Evolutionary conservation across 2,888 invertebrate genomes (phyloP), one percentile per base, ranked within the genome.

Genomic region (Laothoe populi): DNA sequence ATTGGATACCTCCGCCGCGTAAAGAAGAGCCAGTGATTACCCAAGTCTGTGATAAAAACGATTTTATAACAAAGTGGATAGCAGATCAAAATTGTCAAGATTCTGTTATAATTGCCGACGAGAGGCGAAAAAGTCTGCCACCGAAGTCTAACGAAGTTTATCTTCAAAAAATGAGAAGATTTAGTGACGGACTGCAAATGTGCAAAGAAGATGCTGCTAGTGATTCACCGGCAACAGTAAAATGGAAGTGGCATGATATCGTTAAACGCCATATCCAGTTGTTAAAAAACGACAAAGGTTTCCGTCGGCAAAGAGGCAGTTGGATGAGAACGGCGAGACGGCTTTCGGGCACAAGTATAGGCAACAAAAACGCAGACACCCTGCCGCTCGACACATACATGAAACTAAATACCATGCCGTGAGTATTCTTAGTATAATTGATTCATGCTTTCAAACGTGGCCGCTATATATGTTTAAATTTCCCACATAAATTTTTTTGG

Each of bases 31-130:
- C 92, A 83, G 89, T 89, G 82, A 90, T 84, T 81, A 82, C 86
- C 77, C 89, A 88, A 75, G 90, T 88, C 88, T 92, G 92, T 88
- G 93, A 93, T 91, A 92, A 92, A 85, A 92, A 90, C 77, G 93
- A 93, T 83, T 93, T 92, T 73, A 93, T 93, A 76, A 83, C 92
- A 49, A 93, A 93, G 75, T 93, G 93, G 93, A 92, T 93, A 79
- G 92, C 91, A 45, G 93, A 93, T 75, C 93, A 93, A 82, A 92
- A 93, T 74, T 83, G 87, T 24, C 87, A 90, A 65, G 90, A 92
- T 62, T 79, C 87, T 53, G 80, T 90, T 65, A 85, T 92, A 59
- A 77, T 92, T 68, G 83, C 88, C 16, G 93, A 93, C 65, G 92
- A 93, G 74, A 81, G 93, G 73, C 82, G 93, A 69, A 90, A 83